Conservation (phyloP, 2,113 vertebrate species). For the Ranitomeya imitator region DNA sequence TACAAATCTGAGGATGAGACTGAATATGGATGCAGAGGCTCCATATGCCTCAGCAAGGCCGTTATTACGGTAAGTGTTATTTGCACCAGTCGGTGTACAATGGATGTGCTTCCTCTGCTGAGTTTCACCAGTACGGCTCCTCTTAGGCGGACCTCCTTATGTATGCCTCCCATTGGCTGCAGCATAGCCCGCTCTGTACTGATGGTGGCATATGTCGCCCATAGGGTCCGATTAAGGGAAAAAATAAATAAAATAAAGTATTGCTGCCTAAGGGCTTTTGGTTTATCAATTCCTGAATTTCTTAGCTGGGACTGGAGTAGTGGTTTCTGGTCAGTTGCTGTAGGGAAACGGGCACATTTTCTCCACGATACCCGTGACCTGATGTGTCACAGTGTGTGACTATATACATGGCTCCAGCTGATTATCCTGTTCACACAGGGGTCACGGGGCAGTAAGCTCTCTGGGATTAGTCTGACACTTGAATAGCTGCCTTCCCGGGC, state of each 20-base stretch:
- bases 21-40: conserved; percentile 94
- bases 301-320: neutral
- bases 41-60: conserved; percentile 95
- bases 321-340: neutral
- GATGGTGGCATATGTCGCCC: too few relatives aligned
- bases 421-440: neutral
- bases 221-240: too few relatives aligned
- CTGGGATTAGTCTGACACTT: neutral
- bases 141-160: too few relatives aligned
- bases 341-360: neutral
- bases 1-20: conserved; percentile 96
- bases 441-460: neutral
- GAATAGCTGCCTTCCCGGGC: neutral
- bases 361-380: neutral
- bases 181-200: too few relatives aligned
- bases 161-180: too few relatives aligned
- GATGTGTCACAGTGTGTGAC: neutral
- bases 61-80: conserved; percentile 87
- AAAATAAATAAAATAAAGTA: too few relatives aligned
- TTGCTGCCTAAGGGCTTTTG: neutral
- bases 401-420: neutral
- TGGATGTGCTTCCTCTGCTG: too few relatives aligned
- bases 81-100: conserved; percentile 28
- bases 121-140: too few relatives aligned
- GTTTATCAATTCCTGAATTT: neutral